A percentile compares a stretch with the other conserved stretches of the same genome.
Conservation (phyloP, 1,140 invertebrate genomes). For the Drosophila auraria region DNA sequence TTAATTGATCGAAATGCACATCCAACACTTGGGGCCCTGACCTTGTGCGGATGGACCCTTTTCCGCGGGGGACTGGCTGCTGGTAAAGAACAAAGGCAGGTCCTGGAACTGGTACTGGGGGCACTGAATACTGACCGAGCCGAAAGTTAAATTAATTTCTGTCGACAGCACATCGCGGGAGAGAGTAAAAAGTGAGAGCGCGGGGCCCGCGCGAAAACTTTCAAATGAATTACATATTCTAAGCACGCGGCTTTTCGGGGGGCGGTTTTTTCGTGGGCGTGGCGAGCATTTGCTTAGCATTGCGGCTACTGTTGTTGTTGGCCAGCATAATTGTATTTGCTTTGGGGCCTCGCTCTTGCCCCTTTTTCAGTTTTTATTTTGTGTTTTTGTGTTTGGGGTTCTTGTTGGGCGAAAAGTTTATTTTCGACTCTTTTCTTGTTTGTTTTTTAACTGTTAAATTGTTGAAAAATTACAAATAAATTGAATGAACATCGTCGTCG, state of each 20-base stretch:
- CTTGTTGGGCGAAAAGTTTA: constrained; percentile 33
- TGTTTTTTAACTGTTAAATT: constrained; percentile 70
- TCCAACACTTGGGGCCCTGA: constrained; percentile 43
- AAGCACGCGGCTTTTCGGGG: constrained; percentile 53
- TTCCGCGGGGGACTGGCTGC: background rate
- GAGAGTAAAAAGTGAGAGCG: background rate
- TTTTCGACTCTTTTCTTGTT: constrained; percentile 48
- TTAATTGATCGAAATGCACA: constrained; percentile 77
- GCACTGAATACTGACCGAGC: constrained; percentile 1
- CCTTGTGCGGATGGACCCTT: constrained; percentile 38
- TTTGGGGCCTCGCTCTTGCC: constrained; percentile 36
- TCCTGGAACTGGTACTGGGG: background rate
- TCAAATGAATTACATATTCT: constrained; percentile 79
- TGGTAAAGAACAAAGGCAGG: background rate
- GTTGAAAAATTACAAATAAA: constrained; percentile 82
- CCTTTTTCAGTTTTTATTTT: constrained; percentile 13
- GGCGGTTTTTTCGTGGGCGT: constrained; percentile 28
- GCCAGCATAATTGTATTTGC: constrained; percentile 75
- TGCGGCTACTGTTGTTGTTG: constrained; percentile 31
- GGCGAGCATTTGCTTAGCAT: constrained; percentile 40
- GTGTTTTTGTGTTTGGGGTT: constrained; percentile 11
- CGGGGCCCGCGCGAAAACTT: constrained; percentile 48
- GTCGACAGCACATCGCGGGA: constrained; percentile 49
- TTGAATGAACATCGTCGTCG: constrained; percentile 63
- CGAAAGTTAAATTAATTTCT: constrained; percentile 77